Percentiles rank a stretch among this genome's conserved stretches.
Evolutionary conservation across 2,113 vertebrate species (phyloP).

Genomic region (Toxotes jaculatrix): DNA sequence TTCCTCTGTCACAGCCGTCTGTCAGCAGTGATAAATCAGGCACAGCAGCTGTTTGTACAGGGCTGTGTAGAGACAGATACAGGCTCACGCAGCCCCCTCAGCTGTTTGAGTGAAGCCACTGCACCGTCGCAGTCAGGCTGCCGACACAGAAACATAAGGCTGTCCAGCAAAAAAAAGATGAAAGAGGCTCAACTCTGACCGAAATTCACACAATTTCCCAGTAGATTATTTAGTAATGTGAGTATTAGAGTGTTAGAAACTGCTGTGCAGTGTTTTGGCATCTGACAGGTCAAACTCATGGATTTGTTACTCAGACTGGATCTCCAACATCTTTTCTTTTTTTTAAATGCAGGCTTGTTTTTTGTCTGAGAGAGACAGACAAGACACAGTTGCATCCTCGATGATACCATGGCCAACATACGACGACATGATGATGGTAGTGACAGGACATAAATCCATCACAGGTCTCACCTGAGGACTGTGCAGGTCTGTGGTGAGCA

Average conservation of each 20-base stretch:
- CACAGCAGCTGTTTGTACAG: conserved; percentile 2
- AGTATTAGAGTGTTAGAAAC: too few species aligned
- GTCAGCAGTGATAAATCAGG: conserved; percentile 29
- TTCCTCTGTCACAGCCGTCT: conserved; percentile 5
- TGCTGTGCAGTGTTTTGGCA: too few species aligned
- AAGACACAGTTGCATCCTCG: too few species aligned
- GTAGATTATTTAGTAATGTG: not conserved
- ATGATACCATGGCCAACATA: too few species aligned
- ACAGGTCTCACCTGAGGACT: conserved; percentile 91
- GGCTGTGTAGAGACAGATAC: not conserved
- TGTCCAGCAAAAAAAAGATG: not conserved
- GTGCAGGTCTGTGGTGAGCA: conserved; percentile 98
- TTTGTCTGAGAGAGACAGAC: too few species aligned
- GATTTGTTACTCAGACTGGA: not conserved
- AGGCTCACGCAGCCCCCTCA: not conserved
- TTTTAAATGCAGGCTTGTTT: too few species aligned
- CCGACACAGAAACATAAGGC: not conserved
- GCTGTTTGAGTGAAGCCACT: not conserved
- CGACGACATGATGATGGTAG: too few species aligned
- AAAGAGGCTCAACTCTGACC: too few species aligned
- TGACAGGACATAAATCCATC: too few species aligned
- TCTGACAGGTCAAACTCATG: not conserved
- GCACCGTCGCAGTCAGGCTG: not conserved
- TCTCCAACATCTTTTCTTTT: too few species aligned
- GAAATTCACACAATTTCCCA: too few species aligned